phyloP scores from a whole-genome alignment of 2,797 vertebrate genomes.

The Heteromormyrus szaboi region DNA sequence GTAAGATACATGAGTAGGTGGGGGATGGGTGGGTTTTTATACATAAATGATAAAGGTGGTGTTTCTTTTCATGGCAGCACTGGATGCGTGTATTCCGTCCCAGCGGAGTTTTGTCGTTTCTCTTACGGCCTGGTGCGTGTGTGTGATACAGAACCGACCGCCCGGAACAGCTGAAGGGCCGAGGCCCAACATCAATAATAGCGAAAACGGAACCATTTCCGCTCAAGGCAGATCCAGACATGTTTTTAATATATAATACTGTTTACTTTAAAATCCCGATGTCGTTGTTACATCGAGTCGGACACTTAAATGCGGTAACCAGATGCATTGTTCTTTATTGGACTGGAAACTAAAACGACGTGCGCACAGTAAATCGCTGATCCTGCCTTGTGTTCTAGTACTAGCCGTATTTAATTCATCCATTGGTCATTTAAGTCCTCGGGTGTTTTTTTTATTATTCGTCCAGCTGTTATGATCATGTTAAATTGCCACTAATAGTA shows the following conservation, averaged over 20 bases:
- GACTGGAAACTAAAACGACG: not conserved
- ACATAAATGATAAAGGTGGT: not conserved
- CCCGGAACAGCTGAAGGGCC: slow-evolving; percentile 29
- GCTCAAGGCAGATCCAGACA: not conserved
- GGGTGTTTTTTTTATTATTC: not conserved
- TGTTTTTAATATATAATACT: not conserved
- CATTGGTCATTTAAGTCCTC: not conserved
- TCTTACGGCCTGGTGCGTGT: slow-evolving; percentile 45
- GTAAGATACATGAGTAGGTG: not conserved
- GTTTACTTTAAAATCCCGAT: not conserved
- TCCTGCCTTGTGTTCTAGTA: not conserved
- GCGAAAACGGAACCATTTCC: not conserved
- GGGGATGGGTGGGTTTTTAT: not conserved
- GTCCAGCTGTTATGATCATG: not conserved
- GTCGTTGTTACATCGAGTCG: not conserved
- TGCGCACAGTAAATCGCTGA: not conserved
- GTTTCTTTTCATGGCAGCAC: not conserved
- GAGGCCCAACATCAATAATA: slow-evolving; percentile 35
- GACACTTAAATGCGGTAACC: not conserved
- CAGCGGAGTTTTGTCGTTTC: slow-evolving; percentile 19
- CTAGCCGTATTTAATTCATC: not conserved
- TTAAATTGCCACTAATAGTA: not conserved
- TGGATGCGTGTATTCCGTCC: slow-evolving; percentile 22
- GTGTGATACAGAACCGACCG: slow-evolving; percentile 24
- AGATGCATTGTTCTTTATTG: slow-evolving; percentile 1